Evolutionary conservation across 2,797 vertebrate species (phyloP).

Genomic region (Aplochiton taeniatus): DNA sequence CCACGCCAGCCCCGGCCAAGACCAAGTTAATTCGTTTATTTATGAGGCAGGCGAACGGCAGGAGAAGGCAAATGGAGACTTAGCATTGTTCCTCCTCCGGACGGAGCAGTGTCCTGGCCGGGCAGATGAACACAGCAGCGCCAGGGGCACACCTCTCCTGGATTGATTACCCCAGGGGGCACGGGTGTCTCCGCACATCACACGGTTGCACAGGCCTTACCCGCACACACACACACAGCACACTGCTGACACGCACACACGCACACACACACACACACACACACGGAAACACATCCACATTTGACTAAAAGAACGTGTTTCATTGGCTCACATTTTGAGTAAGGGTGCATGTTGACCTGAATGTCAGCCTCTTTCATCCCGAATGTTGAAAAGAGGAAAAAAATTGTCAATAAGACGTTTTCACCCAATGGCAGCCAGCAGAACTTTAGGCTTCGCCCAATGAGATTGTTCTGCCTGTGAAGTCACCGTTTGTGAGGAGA

Average conservation of each 20-base stretch:
- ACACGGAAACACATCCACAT: too few species aligned
- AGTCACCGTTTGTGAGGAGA: neutral
- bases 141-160: slow-evolving; percentile 37
- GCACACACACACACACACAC: too few species aligned
- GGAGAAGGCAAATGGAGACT: slow-evolving; percentile 65
- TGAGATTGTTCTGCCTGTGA: neutral
- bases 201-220: slow-evolving; percentile 41
- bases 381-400: too few species aligned
- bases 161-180: slow-evolving; percentile 63
- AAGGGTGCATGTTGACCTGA: too few species aligned
- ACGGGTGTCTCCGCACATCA: slow-evolving; percentile 5
- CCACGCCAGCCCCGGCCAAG: slow-evolving; percentile 38
- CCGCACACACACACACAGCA: slow-evolving; percentile 34
- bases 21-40: slow-evolving; percentile 71
- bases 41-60: slow-evolving; percentile 58
- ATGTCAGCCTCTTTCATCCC: too few species aligned
- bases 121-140: slow-evolving; percentile 59
- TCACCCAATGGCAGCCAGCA: too few species aligned
- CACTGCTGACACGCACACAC: slow-evolving; percentile 19
- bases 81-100: slow-evolving; percentile 65
- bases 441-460: too few species aligned
- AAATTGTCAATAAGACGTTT: too few species aligned
- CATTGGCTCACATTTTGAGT: too few species aligned
- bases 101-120: slow-evolving; percentile 50
- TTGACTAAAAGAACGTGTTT: too few species aligned